Evolutionary conservation across 1,140 invertebrate genomes (phyloP), one percentile per base, ranked within the genome.

Genomic region (Hydropsyche tenuis): DNA sequence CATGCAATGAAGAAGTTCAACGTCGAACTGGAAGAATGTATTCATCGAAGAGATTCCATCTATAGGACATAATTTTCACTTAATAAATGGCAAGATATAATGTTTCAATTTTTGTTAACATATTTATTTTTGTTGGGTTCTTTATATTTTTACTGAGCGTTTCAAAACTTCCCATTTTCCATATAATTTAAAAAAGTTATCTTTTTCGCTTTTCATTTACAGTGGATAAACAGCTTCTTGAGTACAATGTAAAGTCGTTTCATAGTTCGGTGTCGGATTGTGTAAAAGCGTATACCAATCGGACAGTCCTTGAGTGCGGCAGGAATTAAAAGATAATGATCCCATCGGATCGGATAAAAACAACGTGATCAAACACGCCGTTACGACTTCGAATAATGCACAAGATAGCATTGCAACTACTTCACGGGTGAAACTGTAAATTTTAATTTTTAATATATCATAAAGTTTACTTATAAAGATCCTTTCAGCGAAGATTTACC

Each of bases 261-360:
- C 92, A 85, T 97, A 98, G 82, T 97, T 93, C 6, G 96, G 94
- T 78, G 89, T 91, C 23, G 97, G 97, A 86, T 99, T 99, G 76
- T 97, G 93, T 20, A 98, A 86, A 71, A 98, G 82, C 0, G 96
- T 97, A 81, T 99, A 99, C 96, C 96, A 99, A 83, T 99, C 96
- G 0, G 94, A 92, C 4, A 98, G 83, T 18, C 89, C 88, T 42
- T 88, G 86, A 0, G 92, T 91, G 64, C 86, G 87, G 80, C 96
- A 98, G 0, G 94, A 92, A 78, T 88, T 87, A 2, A 98, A 84
- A 6, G 82, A 80, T 45, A 96, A 88, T 0, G 85, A 86, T 37
- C 95, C 94, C 12, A 91, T 80, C 0, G 96, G 96, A 25, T 95
- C 89, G 63, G 90, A 88, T 1, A 95, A 80, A 16, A 96, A 83